Base-by-base conservation (phyloP, 2,888 invertebrate genomes). In the Netelia melanura region DNA sequence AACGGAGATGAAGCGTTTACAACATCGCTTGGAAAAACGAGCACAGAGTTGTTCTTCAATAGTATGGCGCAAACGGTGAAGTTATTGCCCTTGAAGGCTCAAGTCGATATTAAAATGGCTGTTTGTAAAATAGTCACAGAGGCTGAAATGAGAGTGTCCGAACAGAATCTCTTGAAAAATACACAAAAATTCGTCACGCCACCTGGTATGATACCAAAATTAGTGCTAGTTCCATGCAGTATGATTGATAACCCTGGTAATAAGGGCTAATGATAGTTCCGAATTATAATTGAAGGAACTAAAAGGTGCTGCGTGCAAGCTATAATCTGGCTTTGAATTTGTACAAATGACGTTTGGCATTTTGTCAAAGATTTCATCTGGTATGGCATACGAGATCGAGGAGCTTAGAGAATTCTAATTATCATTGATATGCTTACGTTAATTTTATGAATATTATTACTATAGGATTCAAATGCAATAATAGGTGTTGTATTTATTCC, bases 51-150 rank as follows among this genome's bases (percentile, higher is more conserved):
- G 2, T 94, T 94, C 88, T 94, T 93, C 23, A 90, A 90, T 11
- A 93, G 92, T 62, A 92, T 94, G 90, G 92, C 92, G 0, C 89
- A 92, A 67, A 90, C 90, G 9, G 92, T 94, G 2, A 90, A 92
- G 52, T 87, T 88, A 83, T 86, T 94, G 8, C 93, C 93, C 0
- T 87, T 91, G 0, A 92, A 91, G 82, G 91, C 91, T 1, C 93
- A 93, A 80, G 92, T 92, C 0, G 92, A 93, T 74, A 90, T 93
- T 9, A 93, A 93, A 89, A 92, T 92, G 91, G 90, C 92, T 14
- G 92, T 93, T 56, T 92, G 91, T 61, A 91, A 90, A 89, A 91
- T 94, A 30, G 92, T 94, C 3, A 92, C 92, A 1, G 92, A 90
- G 79, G 92, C 93, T 9, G 93, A 93, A 83, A 87, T 92, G 3